Evolutionary conservation across 2,797 vertebrate genomes (phyloP).

Genomic region (Catamblyrhynchus diadema): DNA sequence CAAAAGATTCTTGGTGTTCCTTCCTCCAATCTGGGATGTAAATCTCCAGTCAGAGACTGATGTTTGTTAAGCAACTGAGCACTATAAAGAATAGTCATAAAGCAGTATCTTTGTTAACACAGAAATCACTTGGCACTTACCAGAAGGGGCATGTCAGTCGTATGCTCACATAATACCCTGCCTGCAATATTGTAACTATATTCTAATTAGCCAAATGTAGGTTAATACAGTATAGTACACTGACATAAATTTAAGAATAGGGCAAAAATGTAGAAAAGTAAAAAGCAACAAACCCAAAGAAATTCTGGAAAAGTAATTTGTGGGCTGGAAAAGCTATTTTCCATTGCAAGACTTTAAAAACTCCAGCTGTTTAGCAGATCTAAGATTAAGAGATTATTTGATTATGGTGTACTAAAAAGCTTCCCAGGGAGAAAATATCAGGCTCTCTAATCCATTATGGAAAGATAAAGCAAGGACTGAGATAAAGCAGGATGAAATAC

Average conservation of each 20-base stretch:
- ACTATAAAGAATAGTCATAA: background rate
- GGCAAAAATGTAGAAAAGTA: background rate
- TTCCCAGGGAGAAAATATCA: background rate
- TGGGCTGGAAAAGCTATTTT: background rate
- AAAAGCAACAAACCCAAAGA: background rate
- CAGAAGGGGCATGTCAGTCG: background rate
- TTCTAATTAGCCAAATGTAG: background rate
- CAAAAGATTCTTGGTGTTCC: background rate
- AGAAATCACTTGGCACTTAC: background rate
- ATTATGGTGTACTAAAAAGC: background rate
- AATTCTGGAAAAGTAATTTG: background rate
- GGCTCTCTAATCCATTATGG: background rate
- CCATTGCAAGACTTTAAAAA: background rate
- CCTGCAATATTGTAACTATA: background rate
- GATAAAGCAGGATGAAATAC: conserved; percentile 2
- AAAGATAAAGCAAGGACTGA: background rate
- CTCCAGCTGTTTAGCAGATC: background rate
- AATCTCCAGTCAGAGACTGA: background rate
- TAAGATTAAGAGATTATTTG: background rate
- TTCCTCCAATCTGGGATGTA: background rate
- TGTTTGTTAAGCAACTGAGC: background rate
- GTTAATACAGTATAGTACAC: background rate
- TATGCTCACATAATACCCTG: background rate
- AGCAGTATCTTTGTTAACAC: background rate
- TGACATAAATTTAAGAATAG: background rate